phyloP scores from a whole-genome alignment of 2,113 vertebrate species.

The Loxodonta africana region DNA sequence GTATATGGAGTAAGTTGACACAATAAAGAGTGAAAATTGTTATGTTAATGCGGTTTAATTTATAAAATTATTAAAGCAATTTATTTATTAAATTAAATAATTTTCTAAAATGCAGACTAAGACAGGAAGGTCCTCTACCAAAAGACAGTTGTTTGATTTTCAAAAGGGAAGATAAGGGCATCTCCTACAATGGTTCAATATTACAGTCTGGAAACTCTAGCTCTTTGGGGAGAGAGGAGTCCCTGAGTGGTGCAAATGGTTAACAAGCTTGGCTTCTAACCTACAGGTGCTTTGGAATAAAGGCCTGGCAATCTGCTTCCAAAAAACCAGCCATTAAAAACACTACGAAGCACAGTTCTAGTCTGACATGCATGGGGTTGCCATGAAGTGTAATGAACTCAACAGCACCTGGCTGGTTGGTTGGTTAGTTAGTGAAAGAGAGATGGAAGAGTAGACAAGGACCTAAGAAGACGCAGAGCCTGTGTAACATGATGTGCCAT shows the following conservation, averaged over 20 bases:
- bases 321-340: not conserved
- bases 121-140: not conserved
- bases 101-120: not conserved
- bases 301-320: not conserved
- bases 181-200: not conserved
- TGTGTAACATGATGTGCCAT: not conserved
- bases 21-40: constrained; percentile 27
- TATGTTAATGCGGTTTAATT: constrained; percentile 60
- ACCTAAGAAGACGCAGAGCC: not conserved
- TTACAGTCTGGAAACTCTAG: not conserved
- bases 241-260: not conserved
- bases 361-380: not conserved
- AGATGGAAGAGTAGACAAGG: not conserved
- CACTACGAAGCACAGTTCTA: not conserved
- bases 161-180: not conserved
- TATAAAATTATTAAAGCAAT: constrained; percentile 18
- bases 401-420: not conserved
- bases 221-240: not conserved
- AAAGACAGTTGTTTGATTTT: not conserved
- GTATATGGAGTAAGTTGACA: not conserved
- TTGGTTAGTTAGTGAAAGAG: not conserved
- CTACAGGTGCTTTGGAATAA: not conserved
- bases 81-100: not conserved
- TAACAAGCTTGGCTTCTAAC: not conserved
- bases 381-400: not conserved